Conservation (phyloP, 2,888 invertebrate genomes). For the Acrobasis consociella region DNA sequence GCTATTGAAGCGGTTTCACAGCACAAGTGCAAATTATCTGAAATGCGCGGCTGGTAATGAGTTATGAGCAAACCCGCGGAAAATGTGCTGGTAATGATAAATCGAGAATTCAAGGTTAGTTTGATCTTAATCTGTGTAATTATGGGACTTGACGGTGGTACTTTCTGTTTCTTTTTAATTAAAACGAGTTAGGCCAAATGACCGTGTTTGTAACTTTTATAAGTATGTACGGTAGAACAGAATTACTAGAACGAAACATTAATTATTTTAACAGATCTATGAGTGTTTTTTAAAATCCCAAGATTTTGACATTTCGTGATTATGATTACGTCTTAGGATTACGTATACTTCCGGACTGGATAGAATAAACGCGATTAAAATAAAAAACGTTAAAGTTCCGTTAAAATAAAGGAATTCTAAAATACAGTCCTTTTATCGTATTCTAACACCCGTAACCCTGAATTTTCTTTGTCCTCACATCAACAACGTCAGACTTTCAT, state of each 20-base stretch:
- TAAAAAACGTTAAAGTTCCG: background rate
- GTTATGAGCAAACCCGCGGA: slow-evolving; percentile 1
- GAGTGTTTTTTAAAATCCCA: too few species aligned
- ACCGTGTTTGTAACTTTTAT: too few species aligned
- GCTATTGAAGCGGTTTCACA: slow-evolving; percentile 11
- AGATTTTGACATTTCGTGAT: too few species aligned
- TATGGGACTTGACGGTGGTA: background rate
- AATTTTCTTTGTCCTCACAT: background rate
- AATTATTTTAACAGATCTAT: too few species aligned
- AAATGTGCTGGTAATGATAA: slow-evolving; percentile 14
- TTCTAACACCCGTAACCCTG: background rate
- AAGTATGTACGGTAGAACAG: too few species aligned
- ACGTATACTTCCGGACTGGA: too few species aligned
- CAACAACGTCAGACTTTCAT: slow-evolving; percentile 2
- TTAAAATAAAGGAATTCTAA: background rate
- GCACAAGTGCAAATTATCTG: slow-evolving; percentile 17
- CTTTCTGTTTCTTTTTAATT: background rate
- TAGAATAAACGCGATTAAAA: background rate
- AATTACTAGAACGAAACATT: too few species aligned
- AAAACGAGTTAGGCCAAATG: background rate
- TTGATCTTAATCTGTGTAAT: background rate
- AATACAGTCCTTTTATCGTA: background rate
- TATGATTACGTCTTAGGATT: too few species aligned
- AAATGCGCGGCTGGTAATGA: slow-evolving; percentile 15
- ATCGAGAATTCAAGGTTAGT: background rate